Conservation (phyloP, 1,140 invertebrate species). For the Papilio helenus region DNA sequence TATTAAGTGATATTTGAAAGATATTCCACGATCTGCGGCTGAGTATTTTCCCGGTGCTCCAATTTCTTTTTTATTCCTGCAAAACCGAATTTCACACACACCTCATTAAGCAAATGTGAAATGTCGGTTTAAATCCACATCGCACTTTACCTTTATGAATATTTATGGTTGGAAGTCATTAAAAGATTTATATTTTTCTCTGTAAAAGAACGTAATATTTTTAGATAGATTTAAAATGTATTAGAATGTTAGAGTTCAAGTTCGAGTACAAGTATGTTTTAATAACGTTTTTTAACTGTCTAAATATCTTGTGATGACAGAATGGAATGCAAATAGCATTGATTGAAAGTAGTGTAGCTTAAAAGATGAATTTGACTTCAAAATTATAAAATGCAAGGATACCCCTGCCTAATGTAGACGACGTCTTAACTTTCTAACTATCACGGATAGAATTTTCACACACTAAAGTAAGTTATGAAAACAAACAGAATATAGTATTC, state of each 20-base stretch:
- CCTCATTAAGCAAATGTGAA: conserved; percentile 61
- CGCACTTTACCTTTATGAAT: conserved; percentile 45
- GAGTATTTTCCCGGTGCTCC: conserved; percentile 52
- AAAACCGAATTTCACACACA: conserved; percentile 61
- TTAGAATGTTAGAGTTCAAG: background rate
- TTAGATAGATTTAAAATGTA: background rate
- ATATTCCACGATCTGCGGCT: conserved; percentile 4
- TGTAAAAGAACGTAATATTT: conserved; percentile 45
- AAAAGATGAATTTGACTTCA: background rate
- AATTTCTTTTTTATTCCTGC: conserved; percentile 61
- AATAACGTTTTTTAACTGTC: background rate
- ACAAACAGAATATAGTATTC: background rate
- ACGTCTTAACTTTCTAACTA: background rate
- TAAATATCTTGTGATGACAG: background rate
- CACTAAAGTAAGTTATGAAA: background rate
- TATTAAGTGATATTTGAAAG: conserved; percentile 9
- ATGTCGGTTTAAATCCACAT: conserved; percentile 59
- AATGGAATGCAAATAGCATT: background rate
- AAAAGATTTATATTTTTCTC: conserved; percentile 52
- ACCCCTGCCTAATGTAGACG: too few species aligned
- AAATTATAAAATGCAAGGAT: too few species aligned
- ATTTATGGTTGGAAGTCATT: conserved; percentile 18
- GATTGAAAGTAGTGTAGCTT: background rate
- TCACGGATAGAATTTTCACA: background rate
- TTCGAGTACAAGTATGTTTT: background rate